Evolutionary conservation across 1,140 invertebrate species (phyloP), one percentile per base, ranked within the genome.

Genomic region (Drosophila simulans): DNA sequence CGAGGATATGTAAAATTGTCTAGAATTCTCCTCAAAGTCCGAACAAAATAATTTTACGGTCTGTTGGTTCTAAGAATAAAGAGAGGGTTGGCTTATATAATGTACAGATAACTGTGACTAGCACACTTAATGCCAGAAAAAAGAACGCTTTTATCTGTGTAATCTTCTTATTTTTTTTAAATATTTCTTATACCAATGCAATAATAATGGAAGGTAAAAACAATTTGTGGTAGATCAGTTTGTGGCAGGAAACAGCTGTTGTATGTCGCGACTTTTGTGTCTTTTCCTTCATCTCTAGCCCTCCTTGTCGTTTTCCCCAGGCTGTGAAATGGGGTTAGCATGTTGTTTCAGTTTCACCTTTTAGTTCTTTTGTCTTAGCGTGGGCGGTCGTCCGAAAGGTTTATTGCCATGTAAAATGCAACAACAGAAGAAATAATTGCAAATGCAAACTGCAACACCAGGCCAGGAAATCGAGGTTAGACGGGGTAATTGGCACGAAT

Each of bases 211-310:
- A 31, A 31, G 39, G 10, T 20, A 52, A 12, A 59, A 39, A 37
- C 63, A 51, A 64, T 71, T 84, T 78, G 77, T 71, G 74, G 74
- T 52, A 55, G 83, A 80, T 86, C 77, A 81, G 37, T 25, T 25
- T 59, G 84, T 80, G 83, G 73, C 83, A 88, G 75, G 75, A 49
- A 82, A 88, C 83, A 88, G 79, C 83, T 86, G 83, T 88, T 81
- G 63, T 68, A 42, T 68, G 53, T 65, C 81, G 37, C 62, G 45
- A 27, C 12, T 35, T 25, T 37, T 49, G 39, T 43, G 35, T 46
- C n/a, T 53, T 12, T 45, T 4, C 27, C 4, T 10, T 25, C 34
- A 34, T 5, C 27, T 22, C 25, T 25, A 17, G 46, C 42, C 70
- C 35, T 35, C 52, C 40, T 46, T 69, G 22, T 57, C 13, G 48